phyloP scores from a whole-genome alignment of 1,140 invertebrate genomes.

The Reticulitermes speratus region DNA sequence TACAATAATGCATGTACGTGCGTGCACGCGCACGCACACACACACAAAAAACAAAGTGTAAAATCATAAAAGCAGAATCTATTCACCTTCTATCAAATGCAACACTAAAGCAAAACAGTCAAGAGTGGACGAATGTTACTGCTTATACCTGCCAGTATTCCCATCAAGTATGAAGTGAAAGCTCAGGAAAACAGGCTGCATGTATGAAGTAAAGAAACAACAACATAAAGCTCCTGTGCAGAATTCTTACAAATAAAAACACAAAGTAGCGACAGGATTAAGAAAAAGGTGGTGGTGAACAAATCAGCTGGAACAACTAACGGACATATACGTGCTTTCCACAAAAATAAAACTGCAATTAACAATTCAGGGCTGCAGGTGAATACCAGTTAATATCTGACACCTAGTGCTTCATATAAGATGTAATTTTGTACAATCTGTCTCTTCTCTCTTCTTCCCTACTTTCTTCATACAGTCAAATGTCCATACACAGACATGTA shows the following conservation, averaged over 20 bases:
- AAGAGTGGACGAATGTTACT: background rate
- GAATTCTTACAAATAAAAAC: background rate
- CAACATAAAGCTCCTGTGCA: background rate
- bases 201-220: slow-evolving; percentile 25
- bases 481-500: too few species aligned
- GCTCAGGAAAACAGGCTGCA: slow-evolving; percentile 34
- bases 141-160: slow-evolving; percentile 1
- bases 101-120: background rate
- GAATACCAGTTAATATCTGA: too few species aligned
- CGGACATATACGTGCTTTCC: background rate
- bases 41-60: background rate
- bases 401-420: too few species aligned
- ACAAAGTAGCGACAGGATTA: background rate
- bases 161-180: slow-evolving; percentile 28
- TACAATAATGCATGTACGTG: background rate
- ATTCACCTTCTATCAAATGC: background rate
- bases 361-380: too few species aligned
- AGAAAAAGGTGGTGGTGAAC: background rate
- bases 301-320: background rate
- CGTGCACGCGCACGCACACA: background rate
- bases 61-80: background rate
- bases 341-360: too few species aligned
- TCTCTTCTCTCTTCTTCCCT: too few species aligned
- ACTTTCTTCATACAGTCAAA: too few species aligned
- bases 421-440: too few species aligned